Evolutionary conservation across 2,888 invertebrate species (phyloP).

Genomic region (Cheilosia pagana): DNA sequence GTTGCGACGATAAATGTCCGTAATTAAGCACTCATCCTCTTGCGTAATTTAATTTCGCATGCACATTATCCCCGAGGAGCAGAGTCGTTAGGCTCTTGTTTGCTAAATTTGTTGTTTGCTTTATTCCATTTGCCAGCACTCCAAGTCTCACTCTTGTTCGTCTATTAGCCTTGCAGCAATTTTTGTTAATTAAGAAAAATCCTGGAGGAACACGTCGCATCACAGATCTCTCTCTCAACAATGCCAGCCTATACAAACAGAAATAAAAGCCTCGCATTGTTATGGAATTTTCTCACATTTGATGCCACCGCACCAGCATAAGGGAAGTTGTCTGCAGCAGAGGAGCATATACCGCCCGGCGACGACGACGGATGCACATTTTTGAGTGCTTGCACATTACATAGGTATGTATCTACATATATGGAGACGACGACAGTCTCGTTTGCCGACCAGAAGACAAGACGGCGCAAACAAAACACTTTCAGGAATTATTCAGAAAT

Average conservation of each 20-base stretch:
- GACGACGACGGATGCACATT: constrained; percentile 26
- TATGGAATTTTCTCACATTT: constrained; percentile 74
- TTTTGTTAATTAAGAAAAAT: constrained; percentile 75
- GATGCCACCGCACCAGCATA: constrained; percentile 26
- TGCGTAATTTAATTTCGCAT: constrained; percentile 83
- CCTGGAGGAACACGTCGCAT: constrained; percentile 61
- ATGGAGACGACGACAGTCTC: constrained; percentile 44
- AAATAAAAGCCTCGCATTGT: constrained; percentile 61
- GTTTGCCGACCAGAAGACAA: constrained; percentile 70
- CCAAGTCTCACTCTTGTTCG: constrained; percentile 72
- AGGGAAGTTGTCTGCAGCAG: constrained; percentile 40
- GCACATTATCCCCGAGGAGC: constrained; percentile 77
- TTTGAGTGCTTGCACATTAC: constrained; percentile 36
- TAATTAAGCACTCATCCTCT: constrained; percentile 84
- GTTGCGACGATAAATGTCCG: constrained; percentile 81
- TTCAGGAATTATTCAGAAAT: constrained; percentile 68
- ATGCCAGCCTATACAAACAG: constrained; percentile 46
- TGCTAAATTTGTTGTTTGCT: constrained; percentile 72
- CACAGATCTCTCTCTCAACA: constrained; percentile 22
- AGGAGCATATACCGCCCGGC: constrained; percentile 47
- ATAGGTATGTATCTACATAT: constrained; percentile 10
- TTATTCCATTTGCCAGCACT: constrained; percentile 71
- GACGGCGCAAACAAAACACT: constrained; percentile 72
- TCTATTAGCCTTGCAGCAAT: constrained; percentile 74
- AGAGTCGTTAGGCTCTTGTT: constrained; percentile 71